These are phyloP conservation scores for Coremacera marginata DNA, from an alignment of 2,888 invertebrate genomes.

Conservation along the genomic window DNA sequence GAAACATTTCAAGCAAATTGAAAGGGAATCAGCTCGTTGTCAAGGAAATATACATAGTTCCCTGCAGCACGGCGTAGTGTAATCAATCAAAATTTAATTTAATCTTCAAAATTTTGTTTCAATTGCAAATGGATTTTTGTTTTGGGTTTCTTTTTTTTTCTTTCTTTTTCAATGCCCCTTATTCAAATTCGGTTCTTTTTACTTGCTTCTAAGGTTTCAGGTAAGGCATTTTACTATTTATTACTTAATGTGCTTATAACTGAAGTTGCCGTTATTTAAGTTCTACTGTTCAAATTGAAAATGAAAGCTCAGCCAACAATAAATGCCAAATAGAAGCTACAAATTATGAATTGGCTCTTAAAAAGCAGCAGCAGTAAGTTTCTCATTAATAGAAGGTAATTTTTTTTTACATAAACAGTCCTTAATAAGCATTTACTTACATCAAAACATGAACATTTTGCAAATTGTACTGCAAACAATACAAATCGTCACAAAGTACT, in stretches of 20 bases:
- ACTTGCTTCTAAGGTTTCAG: not conserved
- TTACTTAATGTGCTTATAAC: not conserved
- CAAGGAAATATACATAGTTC: not conserved
- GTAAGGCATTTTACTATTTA: not conserved
- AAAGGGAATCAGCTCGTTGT: not conserved
- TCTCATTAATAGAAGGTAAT: too few species aligned
- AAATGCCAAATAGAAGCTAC: too few species aligned
- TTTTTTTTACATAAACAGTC: too few species aligned
- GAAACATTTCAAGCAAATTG: not conserved
- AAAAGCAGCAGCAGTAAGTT: too few species aligned
- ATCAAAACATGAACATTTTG: too few species aligned
- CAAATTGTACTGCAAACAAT: too few species aligned
- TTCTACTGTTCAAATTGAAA: too few species aligned
- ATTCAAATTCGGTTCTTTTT: not conserved
- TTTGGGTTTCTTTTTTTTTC: not conserved
- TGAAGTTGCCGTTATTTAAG: too few species aligned
- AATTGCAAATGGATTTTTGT: conserved; percentile 29
- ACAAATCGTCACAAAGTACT: too few species aligned
- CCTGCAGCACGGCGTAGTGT: conserved; percentile 37
- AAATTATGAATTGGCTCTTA: too few species aligned
- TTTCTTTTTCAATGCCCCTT: not conserved
- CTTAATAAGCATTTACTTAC: too few species aligned
- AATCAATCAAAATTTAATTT: conserved; percentile 47
- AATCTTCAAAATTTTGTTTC: conserved; percentile 32
- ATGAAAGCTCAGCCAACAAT: too few species aligned